A percentile compares a stretch with the other conserved stretches of the same genome.
Conservation (phyloP, 1,140 invertebrate species). For the Heliconius melpomene region DNA sequence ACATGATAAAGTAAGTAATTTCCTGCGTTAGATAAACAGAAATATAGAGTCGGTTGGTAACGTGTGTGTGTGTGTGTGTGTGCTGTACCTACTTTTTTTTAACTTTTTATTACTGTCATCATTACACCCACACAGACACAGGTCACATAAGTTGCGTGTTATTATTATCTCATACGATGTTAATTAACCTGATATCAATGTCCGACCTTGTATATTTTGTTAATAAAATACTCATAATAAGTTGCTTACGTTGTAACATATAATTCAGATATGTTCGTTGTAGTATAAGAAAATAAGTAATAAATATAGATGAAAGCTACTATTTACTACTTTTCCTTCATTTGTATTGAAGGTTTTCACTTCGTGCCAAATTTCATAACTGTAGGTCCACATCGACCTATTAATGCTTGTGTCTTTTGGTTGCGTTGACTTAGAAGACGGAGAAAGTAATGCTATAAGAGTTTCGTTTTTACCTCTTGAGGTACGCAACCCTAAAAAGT, state of each 20-base stretch:
- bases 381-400: neutral
- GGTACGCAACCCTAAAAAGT: neutral
- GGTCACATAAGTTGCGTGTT: neutral
- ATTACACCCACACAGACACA: neutral
- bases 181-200: neutral
- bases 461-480: too few relatives aligned
- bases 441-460: too few relatives aligned
- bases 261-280: neutral
- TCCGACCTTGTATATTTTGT: neutral
- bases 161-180: neutral
- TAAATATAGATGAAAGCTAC: too few relatives aligned
- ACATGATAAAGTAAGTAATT: slow-evolving; percentile 17
- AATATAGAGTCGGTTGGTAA: neutral
- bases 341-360: neutral
- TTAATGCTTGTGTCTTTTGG: too few relatives aligned
- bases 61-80: neutral
- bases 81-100: too few relatives aligned
- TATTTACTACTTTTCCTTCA: neutral
- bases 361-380: neutral
- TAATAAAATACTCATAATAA: neutral
- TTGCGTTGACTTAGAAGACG: too few relatives aligned
- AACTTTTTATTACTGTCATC: neutral
- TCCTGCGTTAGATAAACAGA: slow-evolving; percentile 19
- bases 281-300: neutral
- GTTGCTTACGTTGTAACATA: neutral